phyloP scores from a whole-genome alignment of 2,113 vertebrate species.

The Cinclus mexicanus region DNA sequence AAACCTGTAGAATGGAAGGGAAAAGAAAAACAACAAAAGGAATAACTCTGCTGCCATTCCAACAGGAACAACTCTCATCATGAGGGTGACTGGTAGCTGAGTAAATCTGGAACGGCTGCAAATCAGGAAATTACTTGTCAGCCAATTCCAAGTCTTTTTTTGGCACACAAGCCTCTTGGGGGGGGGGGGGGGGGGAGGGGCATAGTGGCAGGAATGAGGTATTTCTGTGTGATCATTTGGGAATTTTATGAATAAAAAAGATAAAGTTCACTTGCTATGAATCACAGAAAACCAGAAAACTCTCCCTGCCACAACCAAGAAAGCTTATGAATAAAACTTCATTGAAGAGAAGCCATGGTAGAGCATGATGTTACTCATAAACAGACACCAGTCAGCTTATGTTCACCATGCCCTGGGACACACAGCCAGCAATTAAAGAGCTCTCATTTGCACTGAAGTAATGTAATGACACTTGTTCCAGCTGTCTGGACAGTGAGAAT shows the following conservation, averaged over 20 bases:
- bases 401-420: neutral
- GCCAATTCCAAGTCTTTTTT: conserved; percentile 49
- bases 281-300: conserved; percentile 6
- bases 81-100: conserved; percentile 43
- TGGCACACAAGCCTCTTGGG: conserved; percentile 28
- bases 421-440: neutral
- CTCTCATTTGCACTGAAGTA: neutral
- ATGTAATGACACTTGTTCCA: neutral
- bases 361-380: neutral
- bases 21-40: neutral
- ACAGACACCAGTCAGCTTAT: neutral
- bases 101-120: conserved; percentile 28
- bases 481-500: neutral
- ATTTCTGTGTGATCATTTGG: conserved; percentile 42
- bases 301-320: neutral
- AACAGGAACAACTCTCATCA: neutral
- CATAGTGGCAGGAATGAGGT: conserved; percentile 37
- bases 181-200: neutral
- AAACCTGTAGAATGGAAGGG: neutral
- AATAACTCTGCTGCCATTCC: neutral
- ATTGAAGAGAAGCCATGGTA: neutral
- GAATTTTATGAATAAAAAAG: conserved; percentile 54
- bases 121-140: conserved; percentile 54
- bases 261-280: conserved; percentile 42
- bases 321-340: neutral